Conservation (phyloP, 2,888 invertebrate genomes). For the Epiperipatus broadwayi region DNA sequence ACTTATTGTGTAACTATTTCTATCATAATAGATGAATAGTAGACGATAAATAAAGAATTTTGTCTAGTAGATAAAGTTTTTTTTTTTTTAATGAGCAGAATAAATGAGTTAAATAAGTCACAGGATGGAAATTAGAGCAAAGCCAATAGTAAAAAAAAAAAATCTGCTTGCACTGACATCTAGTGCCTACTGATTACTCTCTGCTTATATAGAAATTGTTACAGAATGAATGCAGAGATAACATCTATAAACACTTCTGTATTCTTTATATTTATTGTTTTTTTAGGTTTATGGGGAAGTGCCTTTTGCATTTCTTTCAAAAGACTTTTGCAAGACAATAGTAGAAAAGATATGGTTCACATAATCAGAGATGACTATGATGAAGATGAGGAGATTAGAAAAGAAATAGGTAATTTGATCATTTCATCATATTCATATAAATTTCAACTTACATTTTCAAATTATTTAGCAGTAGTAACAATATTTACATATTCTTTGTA, state of each 20-base stretch:
- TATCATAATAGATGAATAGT: too few species aligned
- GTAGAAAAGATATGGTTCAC: slow-evolving; percentile 16
- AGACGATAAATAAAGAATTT: too few species aligned
- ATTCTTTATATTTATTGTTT: slow-evolving; percentile 3
- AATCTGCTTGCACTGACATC: too few species aligned
- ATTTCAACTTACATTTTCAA: slow-evolving; percentile 8
- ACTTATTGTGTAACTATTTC: too few species aligned
- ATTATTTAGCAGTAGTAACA: slow-evolving; percentile 14
- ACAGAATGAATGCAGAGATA: not conserved
- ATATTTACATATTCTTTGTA: too few species aligned
- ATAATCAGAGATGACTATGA: slow-evolving; percentile 10
- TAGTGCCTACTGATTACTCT: too few species aligned
- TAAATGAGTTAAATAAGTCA: too few species aligned
- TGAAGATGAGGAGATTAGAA: slow-evolving; percentile 15
- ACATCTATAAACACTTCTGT: not conserved
- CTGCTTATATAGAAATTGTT: not conserved
- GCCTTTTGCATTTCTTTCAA: slow-evolving; percentile 32
- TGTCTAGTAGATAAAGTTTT: too few species aligned
- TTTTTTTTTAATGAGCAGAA: too few species aligned
- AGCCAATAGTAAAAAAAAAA: too few species aligned
- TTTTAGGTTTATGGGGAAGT: slow-evolving; percentile 32
- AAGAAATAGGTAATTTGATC: too few species aligned
- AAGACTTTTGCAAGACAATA: slow-evolving; percentile 27
- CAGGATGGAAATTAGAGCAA: too few species aligned
- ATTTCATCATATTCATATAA: not conserved